These are phyloP conservation scores for Alcis repandata DNA, from an alignment of 2,888 invertebrate species.

Conservation along the genomic window DNA sequence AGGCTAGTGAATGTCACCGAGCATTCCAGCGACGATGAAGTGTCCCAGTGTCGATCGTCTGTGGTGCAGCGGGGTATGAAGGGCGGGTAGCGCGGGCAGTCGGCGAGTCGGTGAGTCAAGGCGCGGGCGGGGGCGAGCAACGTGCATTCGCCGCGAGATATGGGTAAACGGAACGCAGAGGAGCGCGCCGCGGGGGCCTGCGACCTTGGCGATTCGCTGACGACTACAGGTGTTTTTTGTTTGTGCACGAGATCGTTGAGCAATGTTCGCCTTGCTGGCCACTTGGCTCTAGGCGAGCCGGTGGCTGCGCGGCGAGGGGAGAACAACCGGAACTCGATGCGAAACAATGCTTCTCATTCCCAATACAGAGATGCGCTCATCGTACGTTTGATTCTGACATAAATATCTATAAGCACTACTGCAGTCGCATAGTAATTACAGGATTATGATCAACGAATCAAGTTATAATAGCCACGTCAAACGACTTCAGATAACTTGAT, in stretches of 20 bases:
- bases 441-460: slow-evolving; percentile 9
- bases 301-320: slow-evolving; percentile 59
- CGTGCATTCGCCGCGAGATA: slow-evolving; percentile 84
- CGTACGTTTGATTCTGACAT: slow-evolving; percentile 18
- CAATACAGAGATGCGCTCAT: slow-evolving; percentile 41
- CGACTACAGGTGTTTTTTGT: slow-evolving; percentile 86
- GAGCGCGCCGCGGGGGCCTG: slow-evolving; percentile 78
- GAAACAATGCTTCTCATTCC: slow-evolving; percentile 66
- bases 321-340: slow-evolving; percentile 71
- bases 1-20: slow-evolving; percentile 22
- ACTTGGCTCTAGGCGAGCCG: slow-evolving; percentile 56
- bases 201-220: slow-evolving; percentile 83
- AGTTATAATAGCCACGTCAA: slow-evolving; percentile 17
- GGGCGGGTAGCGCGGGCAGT: slow-evolving; percentile 52
- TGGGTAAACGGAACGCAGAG: slow-evolving; percentile 84
- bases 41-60: slow-evolving; percentile 39
- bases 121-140: slow-evolving; percentile 72
- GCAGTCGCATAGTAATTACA: slow-evolving; percentile 22
- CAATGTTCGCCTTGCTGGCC: slow-evolving; percentile 66
- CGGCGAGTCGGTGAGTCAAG: slow-evolving; percentile 70
- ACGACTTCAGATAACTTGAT: slow-evolving; percentile 10
- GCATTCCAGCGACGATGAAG: slow-evolving; percentile 24
- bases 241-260: slow-evolving; percentile 74
- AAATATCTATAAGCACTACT: slow-evolving; percentile 19
- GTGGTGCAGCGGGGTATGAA: slow-evolving; percentile 52